Percentiles rank a stretch among this genome's conserved stretches.
phyloP scores from a whole-genome alignment of 37 sponge, comb jelly and placozoan genomes.

The Diacarnus erythraeanus region DNA sequence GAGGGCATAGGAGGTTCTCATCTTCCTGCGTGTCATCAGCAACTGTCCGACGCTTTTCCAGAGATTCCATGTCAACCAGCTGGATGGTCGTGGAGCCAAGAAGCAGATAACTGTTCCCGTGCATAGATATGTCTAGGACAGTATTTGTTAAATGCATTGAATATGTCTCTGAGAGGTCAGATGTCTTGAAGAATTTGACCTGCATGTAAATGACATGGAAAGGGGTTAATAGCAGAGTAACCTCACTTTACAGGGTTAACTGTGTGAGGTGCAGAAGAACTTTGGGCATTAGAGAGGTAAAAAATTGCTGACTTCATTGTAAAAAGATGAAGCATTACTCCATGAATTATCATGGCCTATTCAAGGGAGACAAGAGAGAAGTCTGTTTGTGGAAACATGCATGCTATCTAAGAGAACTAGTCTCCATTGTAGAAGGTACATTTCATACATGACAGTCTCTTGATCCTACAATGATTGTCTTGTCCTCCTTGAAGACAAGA shows the following conservation, averaged over 20 bases:
- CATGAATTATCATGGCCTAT: not conserved
- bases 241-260: too few relatives aligned
- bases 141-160: constrained; percentile 33
- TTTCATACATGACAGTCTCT: constrained; percentile 40
- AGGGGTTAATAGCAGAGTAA: too few relatives aligned
- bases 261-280: too few relatives aligned
- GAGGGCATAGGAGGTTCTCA: constrained; percentile 56
- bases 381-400: too few relatives aligned
- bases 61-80: constrained; percentile 20
- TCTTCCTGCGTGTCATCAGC: constrained; percentile 55
- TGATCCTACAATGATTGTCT: constrained; percentile 44
- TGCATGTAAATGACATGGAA: constrained; percentile 1
- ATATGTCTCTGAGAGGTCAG: constrained; percentile 9
- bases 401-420: too few relatives aligned
- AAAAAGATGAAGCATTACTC: too few relatives aligned
- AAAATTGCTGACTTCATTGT: too few relatives aligned
- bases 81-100: constrained; percentile 56
- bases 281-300: too few relatives aligned
- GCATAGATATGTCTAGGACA: constrained; percentile 26
- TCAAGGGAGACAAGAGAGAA: not conserved
- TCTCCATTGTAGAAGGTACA: too few relatives aligned
- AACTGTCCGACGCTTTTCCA: constrained; percentile 39
- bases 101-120: constrained; percentile 20
- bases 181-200: constrained; percentile 43
- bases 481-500: constrained; percentile 21